Conservation (phyloP, 53 echinoderm and acorn worm species). For the Antedon mediterranea region DNA sequence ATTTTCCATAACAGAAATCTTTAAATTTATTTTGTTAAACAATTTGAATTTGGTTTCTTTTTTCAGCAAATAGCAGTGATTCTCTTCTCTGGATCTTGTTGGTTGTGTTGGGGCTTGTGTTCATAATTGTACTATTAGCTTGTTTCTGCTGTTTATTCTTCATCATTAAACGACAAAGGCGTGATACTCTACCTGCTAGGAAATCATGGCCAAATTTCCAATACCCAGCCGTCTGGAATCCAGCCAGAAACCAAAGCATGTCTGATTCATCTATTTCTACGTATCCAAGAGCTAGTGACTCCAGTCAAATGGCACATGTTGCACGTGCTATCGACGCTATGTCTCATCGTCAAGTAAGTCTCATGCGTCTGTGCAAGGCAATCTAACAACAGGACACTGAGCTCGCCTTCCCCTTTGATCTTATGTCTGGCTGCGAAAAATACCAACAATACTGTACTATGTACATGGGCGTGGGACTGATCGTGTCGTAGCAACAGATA, state of each 20-base stretch:
- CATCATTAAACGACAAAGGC: neutral
- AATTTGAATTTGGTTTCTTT: too few relatives aligned
- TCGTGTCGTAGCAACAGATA: too few relatives aligned
- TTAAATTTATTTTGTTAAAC: too few relatives aligned
- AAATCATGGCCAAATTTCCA: neutral
- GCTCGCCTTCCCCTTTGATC: too few relatives aligned
- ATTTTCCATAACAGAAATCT: too few relatives aligned
- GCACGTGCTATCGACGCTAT: neutral
- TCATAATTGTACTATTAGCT: neutral
- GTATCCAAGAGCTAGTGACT: neutral
- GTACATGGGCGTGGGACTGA: too few relatives aligned
- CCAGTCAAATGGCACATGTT: neutral
- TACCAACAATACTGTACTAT: too few relatives aligned
- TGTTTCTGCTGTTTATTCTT: neutral
- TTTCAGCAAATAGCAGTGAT: neutral
- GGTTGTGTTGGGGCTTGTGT: neutral
- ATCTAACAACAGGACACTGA: too few relatives aligned
- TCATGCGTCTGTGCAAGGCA: too few relatives aligned
- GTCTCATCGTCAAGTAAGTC: neutral
- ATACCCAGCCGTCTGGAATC: neutral
- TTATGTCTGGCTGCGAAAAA: too few relatives aligned
- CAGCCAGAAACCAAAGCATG: neutral
- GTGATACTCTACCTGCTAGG: neutral
- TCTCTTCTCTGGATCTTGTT: neutral
- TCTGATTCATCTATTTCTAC: neutral